phyloP scores from a whole-genome alignment of 2,113 vertebrate species.

The human (Homo sapiens) region GRCh38 chr1:149311001-149311500 shows the following conservation, averaged over 20 bases:
- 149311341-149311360: neutral
- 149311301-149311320: neutral
- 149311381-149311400: neutral
- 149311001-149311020: neutral
- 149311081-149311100: neutral
- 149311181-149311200: neutral
- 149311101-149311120: neutral
- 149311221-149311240: neutral
- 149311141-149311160: neutral
- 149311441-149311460: neutral
- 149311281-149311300: neutral
- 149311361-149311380: neutral
- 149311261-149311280: neutral
- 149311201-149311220: neutral
- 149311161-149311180: neutral
- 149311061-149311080: neutral
- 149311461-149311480: neutral
- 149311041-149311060: neutral
- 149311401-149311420: neutral
- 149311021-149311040: neutral
- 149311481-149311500: neutral
- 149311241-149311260: neutral
- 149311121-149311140: neutral
- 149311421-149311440: neutral
- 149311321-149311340: neutral